phyloP scores from a whole-genome alignment of 2,113 vertebrate species.

The Aythya baeri region DNA sequence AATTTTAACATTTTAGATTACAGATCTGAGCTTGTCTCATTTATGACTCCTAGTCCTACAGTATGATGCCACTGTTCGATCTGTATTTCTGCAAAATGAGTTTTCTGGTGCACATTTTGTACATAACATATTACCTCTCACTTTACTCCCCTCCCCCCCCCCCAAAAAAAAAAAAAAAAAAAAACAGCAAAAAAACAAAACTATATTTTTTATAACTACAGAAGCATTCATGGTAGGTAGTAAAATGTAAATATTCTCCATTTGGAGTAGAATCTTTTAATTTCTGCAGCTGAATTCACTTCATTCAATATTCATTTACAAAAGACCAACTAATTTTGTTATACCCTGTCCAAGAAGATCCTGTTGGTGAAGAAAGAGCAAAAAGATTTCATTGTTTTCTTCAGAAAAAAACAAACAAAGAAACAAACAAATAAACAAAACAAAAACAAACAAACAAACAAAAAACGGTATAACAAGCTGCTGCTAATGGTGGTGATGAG shows the following conservation, averaged over 20 bases:
- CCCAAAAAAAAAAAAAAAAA: too few species aligned
- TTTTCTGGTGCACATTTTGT: neutral
- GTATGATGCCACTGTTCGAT: neutral
- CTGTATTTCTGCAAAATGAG: neutral
- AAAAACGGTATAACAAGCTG: accelerated
- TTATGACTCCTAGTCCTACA: neutral
- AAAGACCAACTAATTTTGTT: neutral
- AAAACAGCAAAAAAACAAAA: neutral
- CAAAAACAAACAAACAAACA: too few species aligned
- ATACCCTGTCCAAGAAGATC: neutral
- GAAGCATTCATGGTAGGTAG: neutral
- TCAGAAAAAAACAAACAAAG: neutral
- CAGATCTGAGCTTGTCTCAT: neutral
- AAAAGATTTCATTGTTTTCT: neutral
- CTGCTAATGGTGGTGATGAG: too few species aligned
- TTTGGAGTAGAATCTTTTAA: neutral
- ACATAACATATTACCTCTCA: neutral
- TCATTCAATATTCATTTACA: neutral
- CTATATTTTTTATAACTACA: neutral
- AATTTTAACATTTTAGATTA: neutral
- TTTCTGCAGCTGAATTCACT: neutral
- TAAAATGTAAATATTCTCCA: neutral
- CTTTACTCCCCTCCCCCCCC: accelerated
- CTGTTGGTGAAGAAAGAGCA: neutral
- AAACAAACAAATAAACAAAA: too few species aligned